Evolutionary conservation across 2,888 invertebrate genomes (phyloP), one percentile per base, ranked within the genome.

Genomic region (Eledona agricola): DNA sequence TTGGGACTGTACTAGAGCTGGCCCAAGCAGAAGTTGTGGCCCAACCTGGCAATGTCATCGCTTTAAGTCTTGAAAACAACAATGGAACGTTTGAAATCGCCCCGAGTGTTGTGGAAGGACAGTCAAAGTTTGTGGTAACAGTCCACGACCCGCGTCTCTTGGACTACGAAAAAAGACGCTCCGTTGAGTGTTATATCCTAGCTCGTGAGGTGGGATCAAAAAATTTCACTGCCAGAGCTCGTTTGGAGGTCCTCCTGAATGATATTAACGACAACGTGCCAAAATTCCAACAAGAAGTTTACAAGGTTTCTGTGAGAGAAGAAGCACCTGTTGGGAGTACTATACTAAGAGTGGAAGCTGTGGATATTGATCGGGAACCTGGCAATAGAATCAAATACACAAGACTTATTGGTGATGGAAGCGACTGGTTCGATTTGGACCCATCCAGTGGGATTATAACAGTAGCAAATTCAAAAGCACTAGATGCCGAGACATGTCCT

Each of bases 191-290:
- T 25, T 77, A 89, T 84, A 86, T 90, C 65, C 76, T 89, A 49
- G 93, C 93, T 6, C 87, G 88, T 78, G 92, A 93, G 73, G 79
- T 93, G 20, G 89, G 88, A 23, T 83, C 84, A 13, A 86, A 87
- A 31, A 90, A 90, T 73, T 78, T 89, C 34, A 86, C 90, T 38
- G 83, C 85, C 2, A 82, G 81, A 35, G 89, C 89, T 3, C 87
- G 87, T 56, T 86, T 93, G 0, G 87, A 87, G 1, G 89, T 94
- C 5, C 86, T 89, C 66, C 77, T 96, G 13, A 85, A 88, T 57
- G 95, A 96, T 70, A 80, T 88, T 4, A 96, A 96, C 69, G 96
- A 96, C 72, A 93, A 94, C 74, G 81, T 88, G 15, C 96, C 96
- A 1, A 78, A 85, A 52, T 96, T 96, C 70, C 78, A 84, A 6